Base-by-base conservation (phyloP, 2,797 vertebrate species). In the Diplodus sargus region DNA sequence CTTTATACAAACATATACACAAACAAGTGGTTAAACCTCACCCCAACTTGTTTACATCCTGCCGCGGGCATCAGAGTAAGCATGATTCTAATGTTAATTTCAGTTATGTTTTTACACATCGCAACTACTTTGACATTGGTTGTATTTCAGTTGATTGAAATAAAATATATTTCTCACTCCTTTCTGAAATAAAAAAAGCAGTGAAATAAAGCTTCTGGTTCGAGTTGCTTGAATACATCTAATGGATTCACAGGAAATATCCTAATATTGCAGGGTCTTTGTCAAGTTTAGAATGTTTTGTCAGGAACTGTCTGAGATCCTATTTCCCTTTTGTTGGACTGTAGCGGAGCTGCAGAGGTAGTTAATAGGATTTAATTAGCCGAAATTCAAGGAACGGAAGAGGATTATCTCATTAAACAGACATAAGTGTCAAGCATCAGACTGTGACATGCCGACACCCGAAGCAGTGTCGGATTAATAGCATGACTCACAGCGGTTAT, bases 331-430 rank as follows among this genome's bases (percentile, higher is more conserved):
- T 74, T 77, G 58, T 83, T 42, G 52, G 68, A 64, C 45, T 79
- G 77, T 23, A 62, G 62, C 59, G 48, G 57, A 75, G 62, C 70
- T 72, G 47, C 52, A 30, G 28, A 61, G 67, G 51, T 51, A 20
- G 34, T 77, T 70, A 60, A 80, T 39, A 70, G 57, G 60, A 54
- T 83, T 84, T 70, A 74, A 75, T 85, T 73, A 71, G 67, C 45
- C 61, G 11, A 72, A 64, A 88, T 81, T 82, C 60, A 84, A 70
- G 65, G 42, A 79, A 77, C 13, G 20, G 71, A 65, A 76, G 74
- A 84, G 60, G 70, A 89, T 88, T 80, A 76, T 81, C 68, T 87
- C 64, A 88, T 91, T 82, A 87, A 78, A 72, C 12, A 67, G 77
- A 86, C 47, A 58, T 54, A 76, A 59, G 51, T 83, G 81, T 80